Evolutionary conservation across 1,140 invertebrate genomes (phyloP), one percentile per base, ranked within the genome.

Genomic region (Drosophila quadrilineata): DNA sequence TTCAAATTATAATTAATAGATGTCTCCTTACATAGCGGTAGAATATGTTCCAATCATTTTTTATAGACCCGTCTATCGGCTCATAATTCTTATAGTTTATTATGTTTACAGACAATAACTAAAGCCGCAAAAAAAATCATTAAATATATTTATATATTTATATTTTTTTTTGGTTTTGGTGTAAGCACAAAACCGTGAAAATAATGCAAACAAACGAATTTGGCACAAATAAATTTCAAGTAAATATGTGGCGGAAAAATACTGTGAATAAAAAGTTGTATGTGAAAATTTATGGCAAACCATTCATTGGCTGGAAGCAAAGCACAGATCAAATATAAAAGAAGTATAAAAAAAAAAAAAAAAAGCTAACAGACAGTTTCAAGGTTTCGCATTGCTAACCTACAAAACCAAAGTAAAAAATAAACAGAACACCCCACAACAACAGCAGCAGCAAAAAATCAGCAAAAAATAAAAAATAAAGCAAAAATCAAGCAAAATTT

Each of bases 341-440:
- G 10, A 48, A 60, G 48, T 35, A 41, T n/a, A n/a, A n/a, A n/a
- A n/a, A n/a, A n/a, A n/a, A n/a, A n/a, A n/a, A n/a, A n/a, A n/a
- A 49, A 67, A 54, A 68, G 49, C 65, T 56, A 72, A 62, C 72
- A 58, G 63, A 26, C 41, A 17, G 19, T 28, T 69, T 70, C 76
- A 84, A 82, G 76, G 76, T 57, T 72, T 73, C 33, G 56, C 43
- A 71, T 73, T 82, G 73, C 77, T 82, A 82, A 82, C 76, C 76
- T 66, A 82, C 76, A 82, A 76, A 82, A 63, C 26, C 57, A 33
- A 19, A 33, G 54, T 38, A 64, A 56, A 71, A 77, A 82, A 75
- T 63, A 79, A 84, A 84, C 77, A 82, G 64, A 82, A 82, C 71
- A n/a, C n/a, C n/a, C n/a, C n/a, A n/a, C n/a, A n/a, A n/a, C n/a